Conservation (phyloP, 2,888 invertebrate genomes). For the Acleris literana region DNA sequence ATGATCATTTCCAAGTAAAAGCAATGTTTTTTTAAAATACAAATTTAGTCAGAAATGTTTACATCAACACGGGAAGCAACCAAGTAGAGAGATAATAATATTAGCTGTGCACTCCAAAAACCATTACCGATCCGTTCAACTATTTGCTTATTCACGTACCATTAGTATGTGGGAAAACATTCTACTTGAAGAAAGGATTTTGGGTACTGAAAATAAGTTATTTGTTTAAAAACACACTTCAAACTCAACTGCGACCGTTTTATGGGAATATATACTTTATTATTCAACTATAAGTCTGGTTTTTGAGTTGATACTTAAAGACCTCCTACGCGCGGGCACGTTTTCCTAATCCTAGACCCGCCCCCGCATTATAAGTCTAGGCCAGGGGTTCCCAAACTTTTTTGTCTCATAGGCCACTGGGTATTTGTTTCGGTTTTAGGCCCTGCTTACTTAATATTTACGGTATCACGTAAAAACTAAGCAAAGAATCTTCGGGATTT, state of each 20-base stretch:
- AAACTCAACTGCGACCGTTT: neutral
- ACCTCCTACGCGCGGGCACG: conserved; percentile 2
- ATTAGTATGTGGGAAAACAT: conserved; percentile 33
- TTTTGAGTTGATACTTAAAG: neutral
- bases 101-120: conserved; percentile 51
- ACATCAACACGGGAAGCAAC: conserved; percentile 40
- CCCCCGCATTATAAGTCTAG: conserved; percentile 4
- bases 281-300: neutral
- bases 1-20: conserved; percentile 3
- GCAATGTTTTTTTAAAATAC: conserved; percentile 12
- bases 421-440: no score
- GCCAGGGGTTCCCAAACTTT: no score
- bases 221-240: conserved; percentile 9
- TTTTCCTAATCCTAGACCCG: conserved; percentile 3
- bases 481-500: no score
- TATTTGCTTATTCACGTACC: conserved; percentile 43
- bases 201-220: conserved; percentile 14
- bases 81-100: conserved; percentile 45
- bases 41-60: conserved; percentile 32
- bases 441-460: no score
- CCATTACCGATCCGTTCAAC: conserved; percentile 46
- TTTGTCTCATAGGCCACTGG: no score
- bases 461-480: no score
- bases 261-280: neutral
- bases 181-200: conserved; percentile 27